Conservation (phyloP, 2,113 vertebrate genomes). For the Craseonycteris thonglongyai region DNA sequence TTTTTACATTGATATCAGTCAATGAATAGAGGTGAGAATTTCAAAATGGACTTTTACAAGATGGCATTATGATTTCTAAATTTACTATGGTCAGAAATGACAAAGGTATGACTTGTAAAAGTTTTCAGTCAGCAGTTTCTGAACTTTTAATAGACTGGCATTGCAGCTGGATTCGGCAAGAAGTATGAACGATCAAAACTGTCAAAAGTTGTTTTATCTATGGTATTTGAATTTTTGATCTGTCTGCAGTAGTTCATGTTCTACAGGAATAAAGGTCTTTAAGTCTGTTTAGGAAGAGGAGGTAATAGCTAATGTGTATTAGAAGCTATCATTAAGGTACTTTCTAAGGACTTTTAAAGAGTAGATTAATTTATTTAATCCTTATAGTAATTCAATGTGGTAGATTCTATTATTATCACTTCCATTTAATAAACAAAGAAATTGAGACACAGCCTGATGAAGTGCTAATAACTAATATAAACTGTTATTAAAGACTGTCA, state of each 20-base stretch:
- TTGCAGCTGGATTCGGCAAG: background rate
- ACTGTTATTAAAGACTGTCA: background rate
- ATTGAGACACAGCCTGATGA: background rate
- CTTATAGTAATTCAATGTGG: background rate
- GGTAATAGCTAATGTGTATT: background rate
- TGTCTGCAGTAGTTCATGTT: background rate
- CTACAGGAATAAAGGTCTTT: background rate
- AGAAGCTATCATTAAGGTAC: background rate
- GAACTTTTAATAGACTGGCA: background rate
- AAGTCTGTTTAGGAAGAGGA: background rate
- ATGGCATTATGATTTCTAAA: background rate
- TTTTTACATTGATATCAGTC: background rate
- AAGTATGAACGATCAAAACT: background rate
- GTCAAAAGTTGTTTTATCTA: background rate
- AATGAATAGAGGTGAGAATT: background rate
- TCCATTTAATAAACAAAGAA: constrained; percentile 19
- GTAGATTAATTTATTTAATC: background rate
- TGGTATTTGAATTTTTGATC: background rate
- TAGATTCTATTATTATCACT: background rate
- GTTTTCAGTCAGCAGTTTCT: background rate
- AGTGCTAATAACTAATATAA: background rate
- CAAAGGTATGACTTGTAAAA: background rate
- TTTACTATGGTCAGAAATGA: background rate
- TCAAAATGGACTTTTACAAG: background rate
- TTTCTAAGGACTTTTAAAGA: background rate